Evolutionary conservation across 2,888 invertebrate genomes (phyloP), one percentile per base, ranked within the genome.

Genomic region (Tenthredo amoena): DNA sequence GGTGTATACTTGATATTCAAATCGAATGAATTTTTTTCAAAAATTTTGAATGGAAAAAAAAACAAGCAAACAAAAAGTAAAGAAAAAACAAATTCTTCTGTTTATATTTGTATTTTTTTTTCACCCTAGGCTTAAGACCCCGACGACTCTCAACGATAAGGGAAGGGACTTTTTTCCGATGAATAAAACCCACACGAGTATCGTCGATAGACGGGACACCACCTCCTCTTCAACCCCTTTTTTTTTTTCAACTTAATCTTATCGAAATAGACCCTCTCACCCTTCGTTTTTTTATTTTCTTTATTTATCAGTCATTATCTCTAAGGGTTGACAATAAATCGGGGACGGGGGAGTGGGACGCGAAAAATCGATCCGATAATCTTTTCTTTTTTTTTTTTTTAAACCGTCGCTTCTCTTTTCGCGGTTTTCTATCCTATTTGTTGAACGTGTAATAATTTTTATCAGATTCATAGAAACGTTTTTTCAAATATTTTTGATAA

Each of bases 321-420:
- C 40, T 12, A 37, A 72, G n/a, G 71, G 37, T 18, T 72, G 40
- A 26, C 40, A 72, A 72, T 72, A 40, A 72, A 72, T 72, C 21
- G 62, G 18, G 0, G 4, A 2, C 7, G n/a, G 55, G n/a, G 18
- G 26, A 26, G 26, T 0, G 26, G 26, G 26, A 26, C 26, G 26
- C 0, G 12, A 62, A 62, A 62, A 26, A 21, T 62, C 21, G 40
- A 37, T 34, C 3, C 6, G n/a, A 55, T 55, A 6, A 50, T 50
- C n/a, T 50, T 50, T 43, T 10, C 9, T 43, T 43, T 43, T 43
- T 43, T 12, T 43, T 18, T 6, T n/a, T 4, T 50, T 4, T 6
- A 4, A 7, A 7, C 40, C 9, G 7, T 9, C 9, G 7, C 9
- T 40, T 50, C 15, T 4, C 4, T 15, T 47, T 3, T 18, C 10